phyloP scores from a whole-genome alignment of 2,888 invertebrate species.

The Galerucella pusilla region DNA sequence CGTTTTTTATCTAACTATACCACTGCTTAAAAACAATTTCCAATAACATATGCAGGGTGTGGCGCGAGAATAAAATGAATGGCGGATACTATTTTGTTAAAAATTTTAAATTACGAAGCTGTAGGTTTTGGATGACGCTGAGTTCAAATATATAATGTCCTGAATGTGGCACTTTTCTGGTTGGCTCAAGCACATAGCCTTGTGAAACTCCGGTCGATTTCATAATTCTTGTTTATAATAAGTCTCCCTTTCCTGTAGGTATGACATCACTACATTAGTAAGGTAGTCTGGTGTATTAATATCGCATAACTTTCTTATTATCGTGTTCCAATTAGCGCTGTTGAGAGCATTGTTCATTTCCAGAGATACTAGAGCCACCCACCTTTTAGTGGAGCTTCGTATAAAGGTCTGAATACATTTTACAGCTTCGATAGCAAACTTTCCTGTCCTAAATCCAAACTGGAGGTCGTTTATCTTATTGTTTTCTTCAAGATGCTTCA shows the following conservation, averaged over 20 bases:
- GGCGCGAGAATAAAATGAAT: no score
- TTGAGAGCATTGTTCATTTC: constrained; percentile 32
- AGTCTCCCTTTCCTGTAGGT: no score
- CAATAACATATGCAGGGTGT: no score
- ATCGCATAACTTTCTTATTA: neutral
- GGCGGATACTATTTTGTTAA: no score
- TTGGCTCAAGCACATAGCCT: neutral
- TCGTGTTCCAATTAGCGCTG: constrained; percentile 9
- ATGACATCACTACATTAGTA: no score
- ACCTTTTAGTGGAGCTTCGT: neutral
- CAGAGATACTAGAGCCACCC: constrained; percentile 14
- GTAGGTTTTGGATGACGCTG: no score
- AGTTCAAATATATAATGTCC: no score
- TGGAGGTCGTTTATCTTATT: constrained; percentile 4
- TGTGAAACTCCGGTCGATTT: neutral
- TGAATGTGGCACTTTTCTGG: no score
- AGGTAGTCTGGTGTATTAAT: neutral
- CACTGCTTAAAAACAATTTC: no score
- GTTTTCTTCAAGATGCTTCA: constrained; percentile 14
- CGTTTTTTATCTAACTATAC: no score
- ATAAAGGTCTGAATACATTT: neutral
- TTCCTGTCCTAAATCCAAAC: constrained; percentile 7
- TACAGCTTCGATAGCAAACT: constrained; percentile 21
- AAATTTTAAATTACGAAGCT: no score
- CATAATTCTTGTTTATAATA: no score